Conservation (phyloP, 2,888 invertebrate genomes). For the Leucoma salicis region DNA sequence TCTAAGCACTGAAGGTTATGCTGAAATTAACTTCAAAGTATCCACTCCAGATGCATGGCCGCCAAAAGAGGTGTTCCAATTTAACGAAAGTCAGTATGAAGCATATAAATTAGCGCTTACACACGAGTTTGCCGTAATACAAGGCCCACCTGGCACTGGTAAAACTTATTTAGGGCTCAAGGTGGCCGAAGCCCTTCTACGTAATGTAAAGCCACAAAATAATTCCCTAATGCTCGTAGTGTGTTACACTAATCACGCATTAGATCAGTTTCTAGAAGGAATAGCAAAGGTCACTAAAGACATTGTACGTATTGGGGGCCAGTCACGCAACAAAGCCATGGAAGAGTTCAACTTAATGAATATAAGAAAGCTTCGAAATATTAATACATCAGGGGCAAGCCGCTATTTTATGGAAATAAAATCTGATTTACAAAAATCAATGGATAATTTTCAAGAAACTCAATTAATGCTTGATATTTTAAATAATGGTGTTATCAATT, state of each 20-base stretch:
- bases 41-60: conserved; percentile 72
- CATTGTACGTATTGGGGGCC: conserved; percentile 86
- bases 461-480: conserved; percentile 45
- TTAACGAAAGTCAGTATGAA: conserved; percentile 85
- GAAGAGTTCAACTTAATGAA: conserved; percentile 68
- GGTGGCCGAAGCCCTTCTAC: conserved; percentile 85
- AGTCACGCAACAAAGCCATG: conserved; percentile 80
- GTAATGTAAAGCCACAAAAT: conserved; percentile 61
- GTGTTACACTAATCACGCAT: conserved; percentile 92
- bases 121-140: conserved; percentile 88
- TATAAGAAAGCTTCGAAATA: conserved; percentile 27
- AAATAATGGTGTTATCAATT: conserved; percentile 45
- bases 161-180: conserved; percentile 90
- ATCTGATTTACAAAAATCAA: conserved; percentile 30
- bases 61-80: conserved; percentile 52
- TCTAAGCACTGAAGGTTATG: not conserved
- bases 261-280: conserved; percentile 92
- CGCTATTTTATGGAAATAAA: conserved; percentile 41
- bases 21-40: conserved; percentile 37
- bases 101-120: conserved; percentile 86
- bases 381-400: not conserved
- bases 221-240: conserved; percentile 85
- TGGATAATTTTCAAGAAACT: conserved; percentile 37
- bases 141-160: conserved; percentile 94
- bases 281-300: conserved; percentile 80